A percentile compares a stretch with the other conserved stretches of the same genome.
Evolutionary conservation across 2,113 vertebrate species (phyloP).

Genomic region (Gallinago media): DNA sequence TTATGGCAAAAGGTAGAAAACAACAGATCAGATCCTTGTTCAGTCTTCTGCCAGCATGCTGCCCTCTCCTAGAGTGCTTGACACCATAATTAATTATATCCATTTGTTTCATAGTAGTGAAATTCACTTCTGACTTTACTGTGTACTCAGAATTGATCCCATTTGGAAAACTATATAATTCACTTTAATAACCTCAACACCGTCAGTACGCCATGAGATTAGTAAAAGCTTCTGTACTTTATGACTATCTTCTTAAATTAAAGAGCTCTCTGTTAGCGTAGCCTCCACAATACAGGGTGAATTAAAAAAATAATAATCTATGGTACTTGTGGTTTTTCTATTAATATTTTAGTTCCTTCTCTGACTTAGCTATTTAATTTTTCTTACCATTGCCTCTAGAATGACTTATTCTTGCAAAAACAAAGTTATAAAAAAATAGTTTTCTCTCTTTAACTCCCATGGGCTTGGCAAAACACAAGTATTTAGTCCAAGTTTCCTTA

Average conservation of each 20-base stretch:
- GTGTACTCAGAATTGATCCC: slow-evolving; percentile 21
- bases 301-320: neutral
- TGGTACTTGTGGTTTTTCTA: neutral
- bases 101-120: slow-evolving; percentile 48
- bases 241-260: slow-evolving; percentile 9
- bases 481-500: neutral
- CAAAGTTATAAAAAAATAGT: neutral
- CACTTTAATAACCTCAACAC: slow-evolving; percentile 18
- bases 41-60: neutral
- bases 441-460: neutral
- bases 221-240: slow-evolving; percentile 15
- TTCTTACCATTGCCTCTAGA: neutral
- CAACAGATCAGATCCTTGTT: neutral
- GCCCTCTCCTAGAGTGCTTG: slow-evolving; percentile 26
- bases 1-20: slow-evolving; percentile 8
- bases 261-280: neutral
- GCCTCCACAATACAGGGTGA: neutral
- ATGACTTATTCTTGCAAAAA: neutral
- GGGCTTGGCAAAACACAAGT: neutral
- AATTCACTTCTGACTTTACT: slow-evolving; percentile 49
- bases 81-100: slow-evolving; percentile 69
- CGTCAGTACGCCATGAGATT: neutral
- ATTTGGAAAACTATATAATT: slow-evolving; percentile 35
- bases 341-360: neutral
- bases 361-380: neutral